Percentiles rank a stretch among this genome's conserved stretches.
phyloP scores from a whole-genome alignment of 2,888 invertebrate species.

The Drymonia ruficornis region DNA sequence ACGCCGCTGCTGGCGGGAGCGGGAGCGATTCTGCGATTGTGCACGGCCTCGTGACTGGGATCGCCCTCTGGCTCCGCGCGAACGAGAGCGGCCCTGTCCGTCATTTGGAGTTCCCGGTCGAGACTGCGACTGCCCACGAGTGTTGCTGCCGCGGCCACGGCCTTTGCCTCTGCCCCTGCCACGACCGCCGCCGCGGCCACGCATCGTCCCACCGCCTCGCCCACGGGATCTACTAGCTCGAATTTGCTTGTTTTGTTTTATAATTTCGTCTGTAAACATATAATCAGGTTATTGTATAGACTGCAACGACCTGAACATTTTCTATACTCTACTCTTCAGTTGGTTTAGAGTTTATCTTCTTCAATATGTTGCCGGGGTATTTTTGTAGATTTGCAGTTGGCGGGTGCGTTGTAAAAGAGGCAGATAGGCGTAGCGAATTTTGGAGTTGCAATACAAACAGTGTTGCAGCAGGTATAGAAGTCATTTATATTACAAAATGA shows the following conservation, averaged over 20 bases:
- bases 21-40: slow-evolving; percentile 53
- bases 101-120: slow-evolving; percentile 47
- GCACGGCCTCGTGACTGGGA: slow-evolving; percentile 54
- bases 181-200: slow-evolving; percentile 35
- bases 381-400: not conserved
- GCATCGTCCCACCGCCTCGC: slow-evolving; percentile 52
- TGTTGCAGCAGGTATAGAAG: not conserved
- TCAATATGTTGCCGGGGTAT: not conserved
- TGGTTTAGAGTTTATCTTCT: not conserved
- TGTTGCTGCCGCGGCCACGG: slow-evolving; percentile 17
- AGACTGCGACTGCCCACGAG: slow-evolving; percentile 50
- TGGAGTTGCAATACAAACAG: no score
- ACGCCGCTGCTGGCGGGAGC: slow-evolving; percentile 51
- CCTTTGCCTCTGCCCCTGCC: slow-evolving; percentile 34
- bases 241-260: slow-evolving; percentile 63
- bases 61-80: slow-evolving; percentile 49
- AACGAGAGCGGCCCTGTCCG: slow-evolving; percentile 51
- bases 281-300: slow-evolving; percentile 3
- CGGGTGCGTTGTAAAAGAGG: not conserved
- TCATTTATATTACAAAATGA: not conserved
- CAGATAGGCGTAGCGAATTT: no score
- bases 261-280: slow-evolving; percentile 69
- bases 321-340: not conserved
- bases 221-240: slow-evolving; percentile 68
- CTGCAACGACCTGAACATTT: not conserved